phyloP scores from a whole-genome alignment of 2,888 invertebrate species.

The Drosophila conformis region DNA sequence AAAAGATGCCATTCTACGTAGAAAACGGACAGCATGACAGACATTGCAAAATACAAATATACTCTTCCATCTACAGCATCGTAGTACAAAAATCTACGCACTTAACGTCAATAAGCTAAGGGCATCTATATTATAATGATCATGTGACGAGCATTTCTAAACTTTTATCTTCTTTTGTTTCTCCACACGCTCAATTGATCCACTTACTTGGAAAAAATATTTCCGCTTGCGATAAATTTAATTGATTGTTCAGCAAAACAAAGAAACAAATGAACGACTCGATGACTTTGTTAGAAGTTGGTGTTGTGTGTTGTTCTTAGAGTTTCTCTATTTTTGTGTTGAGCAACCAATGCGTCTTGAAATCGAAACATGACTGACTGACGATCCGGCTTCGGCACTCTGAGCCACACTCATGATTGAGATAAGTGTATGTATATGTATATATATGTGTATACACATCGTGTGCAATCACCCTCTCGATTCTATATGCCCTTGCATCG shows the following conservation, averaged over 20 bases:
- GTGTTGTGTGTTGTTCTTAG: conserved; percentile 18
- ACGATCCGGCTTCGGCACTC: conserved; percentile 6
- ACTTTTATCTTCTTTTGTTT: conserved; percentile 11
- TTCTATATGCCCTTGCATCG: no score
- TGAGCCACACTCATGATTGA: conserved; percentile 22
- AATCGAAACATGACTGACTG: conserved; percentile 49
- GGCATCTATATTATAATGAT: conserved; percentile 11
- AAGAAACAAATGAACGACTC: conserved; percentile 20
- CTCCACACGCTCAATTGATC: conserved; percentile 33
- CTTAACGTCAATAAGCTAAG: conserved; percentile 23
- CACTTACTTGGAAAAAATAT: conserved; percentile 42
- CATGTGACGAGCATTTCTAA: conserved; percentile 17
- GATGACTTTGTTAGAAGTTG: conserved; percentile 34
- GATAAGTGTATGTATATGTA: conserved; percentile 8
- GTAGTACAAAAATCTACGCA: conserved; percentile 2
- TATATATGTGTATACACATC: conserved; percentile 7
- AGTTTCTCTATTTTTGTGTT: conserved; percentile 9
- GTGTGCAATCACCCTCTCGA: conserved; percentile 28
- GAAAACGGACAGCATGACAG: background rate
- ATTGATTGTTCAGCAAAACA: conserved; percentile 29
- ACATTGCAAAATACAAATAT: background rate
- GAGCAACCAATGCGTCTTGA: conserved; percentile 35
- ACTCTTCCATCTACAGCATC: background rate
- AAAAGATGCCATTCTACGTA: background rate
- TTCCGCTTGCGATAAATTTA: conserved; percentile 37